phyloP scores from a whole-genome alignment of 2,113 vertebrate species.

The Cyprinus carpio region DNA sequence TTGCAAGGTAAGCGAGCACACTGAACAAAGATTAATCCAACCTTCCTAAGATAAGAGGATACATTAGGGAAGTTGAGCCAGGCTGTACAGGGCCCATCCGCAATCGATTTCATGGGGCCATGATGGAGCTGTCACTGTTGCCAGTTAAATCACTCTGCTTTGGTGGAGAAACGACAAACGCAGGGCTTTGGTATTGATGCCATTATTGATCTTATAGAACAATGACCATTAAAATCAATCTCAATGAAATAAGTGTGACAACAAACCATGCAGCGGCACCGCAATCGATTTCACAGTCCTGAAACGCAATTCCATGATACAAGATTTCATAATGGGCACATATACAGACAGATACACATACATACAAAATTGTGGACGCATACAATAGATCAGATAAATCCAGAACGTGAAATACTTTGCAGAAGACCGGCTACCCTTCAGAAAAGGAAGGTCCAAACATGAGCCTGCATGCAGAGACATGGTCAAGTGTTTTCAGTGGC shows the following conservation, averaged over 20 bases:
- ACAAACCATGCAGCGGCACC: slow-evolving; percentile 1
- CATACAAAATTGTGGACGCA: not conserved
- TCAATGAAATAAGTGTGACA: slow-evolving; percentile 39
- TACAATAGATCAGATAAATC: not conserved
- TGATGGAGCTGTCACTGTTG: slow-evolving; percentile 35
- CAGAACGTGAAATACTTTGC: not conserved
- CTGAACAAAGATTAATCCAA: no score
- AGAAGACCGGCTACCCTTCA: not conserved
- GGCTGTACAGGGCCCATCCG: no score
- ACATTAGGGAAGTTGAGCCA: no score
- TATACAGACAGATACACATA: not conserved
- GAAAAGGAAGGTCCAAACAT: no score
- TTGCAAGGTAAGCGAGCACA: no score
- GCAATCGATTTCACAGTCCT: not conserved
- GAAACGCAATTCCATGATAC: not conserved
- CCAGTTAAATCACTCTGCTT: slow-evolving; percentile 34
- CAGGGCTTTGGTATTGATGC: slow-evolving; percentile 21
- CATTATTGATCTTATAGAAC: slow-evolving; percentile 36
- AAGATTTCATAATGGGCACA: not conserved
- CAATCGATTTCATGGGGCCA: no score
- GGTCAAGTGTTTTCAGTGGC: not conserved
- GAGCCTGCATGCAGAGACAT: slow-evolving; percentile 9
- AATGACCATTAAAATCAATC: slow-evolving; percentile 30
- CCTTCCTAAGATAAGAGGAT: no score
- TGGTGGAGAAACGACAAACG: not conserved